These are phyloP conservation scores for Hippocampus mohnikei DNA, from an alignment of 2,113 vertebrate genomes.

Conservation along the genomic window DNA sequence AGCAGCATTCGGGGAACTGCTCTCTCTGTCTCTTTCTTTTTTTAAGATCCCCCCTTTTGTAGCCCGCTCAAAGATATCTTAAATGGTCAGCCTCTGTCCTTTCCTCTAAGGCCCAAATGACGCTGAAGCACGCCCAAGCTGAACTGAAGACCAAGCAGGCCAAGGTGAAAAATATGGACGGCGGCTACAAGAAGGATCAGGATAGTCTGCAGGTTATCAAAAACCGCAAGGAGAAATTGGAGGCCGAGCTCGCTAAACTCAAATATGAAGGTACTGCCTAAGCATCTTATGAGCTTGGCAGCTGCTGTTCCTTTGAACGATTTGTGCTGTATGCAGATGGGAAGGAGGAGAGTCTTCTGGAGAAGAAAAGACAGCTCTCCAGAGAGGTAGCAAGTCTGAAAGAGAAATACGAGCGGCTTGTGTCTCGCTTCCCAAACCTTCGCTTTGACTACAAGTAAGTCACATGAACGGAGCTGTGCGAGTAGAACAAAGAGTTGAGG, in stretches of 20 bases:
- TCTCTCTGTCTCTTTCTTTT: not conserved
- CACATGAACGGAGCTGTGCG: not conserved
- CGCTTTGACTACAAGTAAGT: constrained; percentile 89
- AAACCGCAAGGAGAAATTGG: constrained; percentile 75
- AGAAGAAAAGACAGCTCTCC: constrained; percentile 73
- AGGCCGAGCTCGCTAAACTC: constrained; percentile 79
- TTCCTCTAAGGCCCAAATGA: constrained; percentile 83
- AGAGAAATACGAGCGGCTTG: constrained; percentile 77
- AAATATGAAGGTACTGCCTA: constrained; percentile 81
- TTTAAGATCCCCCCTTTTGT: not conserved
- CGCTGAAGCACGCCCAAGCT: constrained; percentile 83
- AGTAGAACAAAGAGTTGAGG: no score
- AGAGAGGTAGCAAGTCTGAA: constrained; percentile 72
- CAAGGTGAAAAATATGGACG: constrained; percentile 88
- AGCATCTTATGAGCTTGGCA: not conserved
- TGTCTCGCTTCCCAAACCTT: constrained; percentile 84
- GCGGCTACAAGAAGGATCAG: constrained; percentile 82
- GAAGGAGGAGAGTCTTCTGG: constrained; percentile 77
- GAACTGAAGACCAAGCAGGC: constrained; percentile 86
- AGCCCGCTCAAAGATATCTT: not conserved
- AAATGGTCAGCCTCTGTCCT: not conserved
- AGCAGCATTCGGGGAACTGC: not conserved
- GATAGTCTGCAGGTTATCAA: constrained; percentile 74
- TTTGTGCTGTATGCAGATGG: constrained; percentile 66
- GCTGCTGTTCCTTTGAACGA: not conserved